These are phyloP conservation scores for Phoxinus dragarum DNA, from an alignment of 2,797 vertebrate species.

Conservation along the genomic window DNA sequence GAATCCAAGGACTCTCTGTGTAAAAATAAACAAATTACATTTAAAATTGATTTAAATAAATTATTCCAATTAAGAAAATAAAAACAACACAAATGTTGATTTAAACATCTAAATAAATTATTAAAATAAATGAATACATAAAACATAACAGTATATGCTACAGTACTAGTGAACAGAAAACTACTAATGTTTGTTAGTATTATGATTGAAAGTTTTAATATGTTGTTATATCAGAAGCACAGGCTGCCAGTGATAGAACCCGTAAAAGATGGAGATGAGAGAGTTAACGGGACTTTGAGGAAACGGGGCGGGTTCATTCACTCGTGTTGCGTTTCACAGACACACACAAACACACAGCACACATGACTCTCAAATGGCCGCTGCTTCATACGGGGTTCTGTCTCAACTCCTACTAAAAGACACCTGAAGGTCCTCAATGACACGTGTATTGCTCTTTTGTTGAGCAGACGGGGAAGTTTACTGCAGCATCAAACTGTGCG, in stretches of 20 bases:
- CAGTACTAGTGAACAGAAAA: not conserved
- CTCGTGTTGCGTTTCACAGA: slow-evolving; percentile 72
- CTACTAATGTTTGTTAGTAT: not conserved
- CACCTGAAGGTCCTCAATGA: slow-evolving; percentile 29
- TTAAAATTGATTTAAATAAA: too few species aligned
- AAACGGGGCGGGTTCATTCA: slow-evolving; percentile 71
- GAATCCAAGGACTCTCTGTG: not conserved
- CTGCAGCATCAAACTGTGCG: slow-evolving; percentile 66
- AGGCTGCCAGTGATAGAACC: not conserved
- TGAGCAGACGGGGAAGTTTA: slow-evolving; percentile 52
- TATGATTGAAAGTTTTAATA: not conserved
- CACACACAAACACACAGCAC: slow-evolving; percentile 66
- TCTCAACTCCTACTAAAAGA: slow-evolving; percentile 66
- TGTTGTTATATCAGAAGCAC: not conserved
- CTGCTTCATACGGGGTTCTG: slow-evolving; percentile 61
- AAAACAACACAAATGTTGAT: not conserved
- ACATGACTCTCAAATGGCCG: slow-evolving; percentile 80
- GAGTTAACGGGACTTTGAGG: slow-evolving; percentile 71
- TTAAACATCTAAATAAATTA: not conserved
- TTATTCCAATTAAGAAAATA: too few species aligned
- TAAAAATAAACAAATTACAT: not conserved
- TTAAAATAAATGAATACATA: not conserved
- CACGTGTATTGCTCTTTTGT: slow-evolving; percentile 55
- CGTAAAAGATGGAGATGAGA: slow-evolving; percentile 65
- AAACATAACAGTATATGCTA: too few species aligned